A percentile compares a stretch with the other conserved stretches of the same genome.
phyloP scores from a whole-genome alignment of 2,888 invertebrate genomes.

The Polyommatus icarus region DNA sequence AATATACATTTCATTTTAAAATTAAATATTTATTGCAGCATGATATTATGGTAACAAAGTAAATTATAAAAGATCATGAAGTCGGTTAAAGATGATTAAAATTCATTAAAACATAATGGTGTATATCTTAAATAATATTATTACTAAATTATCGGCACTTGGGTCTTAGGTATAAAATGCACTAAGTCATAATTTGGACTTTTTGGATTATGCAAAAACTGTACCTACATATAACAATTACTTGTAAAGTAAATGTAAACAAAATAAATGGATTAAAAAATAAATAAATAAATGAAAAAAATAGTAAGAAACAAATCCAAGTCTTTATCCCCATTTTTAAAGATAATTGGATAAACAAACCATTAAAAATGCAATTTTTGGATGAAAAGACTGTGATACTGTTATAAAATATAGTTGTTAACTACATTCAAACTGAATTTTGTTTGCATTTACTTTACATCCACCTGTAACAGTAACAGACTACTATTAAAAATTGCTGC shows the following conservation, averaged over 20 bases:
- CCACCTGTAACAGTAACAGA: neutral
- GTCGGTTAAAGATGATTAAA: neutral
- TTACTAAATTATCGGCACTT: conserved; percentile 12
- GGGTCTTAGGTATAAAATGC: conserved; percentile 12
- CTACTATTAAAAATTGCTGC: neutral
- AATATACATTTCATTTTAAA: neutral
- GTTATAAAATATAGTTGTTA: no score
- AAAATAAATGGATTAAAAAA: neutral
- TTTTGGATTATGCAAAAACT: neutral
- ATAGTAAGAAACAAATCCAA: neutral
- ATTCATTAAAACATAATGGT: neutral
- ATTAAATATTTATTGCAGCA: conserved; percentile 5
- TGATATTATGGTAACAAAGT: neutral
- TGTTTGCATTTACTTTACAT: neutral
- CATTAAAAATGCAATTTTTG: no score
- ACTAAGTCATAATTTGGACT: conserved; percentile 15
- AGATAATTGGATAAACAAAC: no score
- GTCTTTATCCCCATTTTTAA: no score
- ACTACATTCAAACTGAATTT: neutral
- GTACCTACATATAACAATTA: neutral
- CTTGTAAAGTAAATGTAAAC: neutral
- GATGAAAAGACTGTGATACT: no score
- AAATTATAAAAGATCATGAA: neutral
- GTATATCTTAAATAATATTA: conserved; percentile 23
- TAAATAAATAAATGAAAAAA: neutral